Evolutionary conservation across 1,140 invertebrate species (phyloP), one percentile per base, ranked within the genome.

Genomic region (Atta texana): DNA sequence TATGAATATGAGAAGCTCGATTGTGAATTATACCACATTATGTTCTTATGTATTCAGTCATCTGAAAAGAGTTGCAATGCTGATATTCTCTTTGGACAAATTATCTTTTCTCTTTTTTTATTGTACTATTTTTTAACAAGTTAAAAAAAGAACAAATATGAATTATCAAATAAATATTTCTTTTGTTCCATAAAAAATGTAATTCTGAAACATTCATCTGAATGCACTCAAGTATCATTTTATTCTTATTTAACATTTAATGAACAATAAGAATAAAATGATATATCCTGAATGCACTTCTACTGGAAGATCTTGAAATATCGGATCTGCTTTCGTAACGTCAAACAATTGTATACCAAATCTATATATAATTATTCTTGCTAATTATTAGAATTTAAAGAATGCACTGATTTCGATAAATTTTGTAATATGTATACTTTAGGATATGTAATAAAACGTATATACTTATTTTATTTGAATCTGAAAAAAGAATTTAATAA

Each of bases 1-100:
- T 59, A 34, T 72, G 53, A 82, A 74, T 82, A 72, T 44, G 51
- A 51, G 24, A 82, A 72, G 10, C 34, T 49, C 21, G 68, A 82
- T 72, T 10, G 34, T 59, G 53, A 39, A 81, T 71, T 59, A 10
- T 71, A 44, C 2, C 12, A 21, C 2, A 12, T 81, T 82, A 61
- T 44, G 8, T 6, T 49, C 44, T 10, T 81, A 5, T 16, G 10
- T 53, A 53, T 31, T 80, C 24, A n/a, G 12, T 24, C 24, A 34
- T 61, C 34, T 74, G 39, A 51, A 82, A 82, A 61, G 3, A 28
- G 5, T 3, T 39, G 14, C 12, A 39, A 71, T 18, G 24, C 21
- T 44, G 12, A 1, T n/a, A 71, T 71, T 64, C 64, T 12, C 18
- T 71, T 44, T n/a, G 51, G 3, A 57, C 24, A 28, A 72, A 57